A percentile compares a stretch with the other conserved stretches of the same genome.
phyloP scores from a whole-genome alignment of 2,888 invertebrate genomes.

The Meghimatium bilineatum region DNA sequence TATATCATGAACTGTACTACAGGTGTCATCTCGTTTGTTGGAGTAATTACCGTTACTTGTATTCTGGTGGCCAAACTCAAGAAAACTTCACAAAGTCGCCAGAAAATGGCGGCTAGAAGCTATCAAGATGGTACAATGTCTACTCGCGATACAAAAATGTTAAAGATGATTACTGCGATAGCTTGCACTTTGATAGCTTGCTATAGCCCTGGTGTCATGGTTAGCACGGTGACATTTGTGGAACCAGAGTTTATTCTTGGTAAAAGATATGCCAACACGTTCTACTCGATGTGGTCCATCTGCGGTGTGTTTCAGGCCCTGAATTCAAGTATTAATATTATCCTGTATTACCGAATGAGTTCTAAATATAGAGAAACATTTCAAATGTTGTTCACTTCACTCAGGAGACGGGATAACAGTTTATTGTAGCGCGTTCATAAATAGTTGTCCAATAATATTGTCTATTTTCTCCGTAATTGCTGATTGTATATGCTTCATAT shows the following conservation, averaged over 20 bases:
- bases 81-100: neutral
- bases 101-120: neutral
- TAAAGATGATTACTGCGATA: neutral
- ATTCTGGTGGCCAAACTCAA: neutral
- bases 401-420: neutral
- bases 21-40: neutral
- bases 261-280: neutral
- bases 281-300: neutral
- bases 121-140: neutral
- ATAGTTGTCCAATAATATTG: too few species aligned
- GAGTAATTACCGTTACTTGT: neutral
- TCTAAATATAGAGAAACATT: constrained; percentile 5
- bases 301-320: neutral
- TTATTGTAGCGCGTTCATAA: too few species aligned
- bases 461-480: too few species aligned
- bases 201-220: constrained; percentile 4
- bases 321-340: constrained; percentile 10
- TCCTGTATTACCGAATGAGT: constrained; percentile 13
- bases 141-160: neutral
- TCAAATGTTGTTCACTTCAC: neutral
- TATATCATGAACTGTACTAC: neutral
- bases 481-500: too few species aligned
- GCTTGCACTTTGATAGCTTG: constrained; percentile 11
- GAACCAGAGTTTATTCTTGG: neutral
- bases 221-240: neutral